These are phyloP conservation scores for Dicerorhinus sumatrensis DNA, from an alignment of 2,113 vertebrate species.

Conservation along the genomic window DNA sequence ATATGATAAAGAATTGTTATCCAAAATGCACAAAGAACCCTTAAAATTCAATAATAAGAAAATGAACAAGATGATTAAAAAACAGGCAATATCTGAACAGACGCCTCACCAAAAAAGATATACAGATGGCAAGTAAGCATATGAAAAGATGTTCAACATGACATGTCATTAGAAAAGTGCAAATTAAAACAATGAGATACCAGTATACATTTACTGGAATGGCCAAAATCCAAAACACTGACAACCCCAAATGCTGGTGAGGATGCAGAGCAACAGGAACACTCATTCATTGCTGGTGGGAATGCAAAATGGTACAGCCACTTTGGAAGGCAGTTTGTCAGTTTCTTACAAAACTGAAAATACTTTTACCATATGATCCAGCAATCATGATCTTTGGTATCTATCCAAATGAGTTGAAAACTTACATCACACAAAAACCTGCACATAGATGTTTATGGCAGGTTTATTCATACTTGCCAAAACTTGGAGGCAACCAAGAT, in stretches of 20 bases:
- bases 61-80: not conserved
- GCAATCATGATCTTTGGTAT: not conserved
- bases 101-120: not conserved
- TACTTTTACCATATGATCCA: not conserved
- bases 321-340: not conserved
- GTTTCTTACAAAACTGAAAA: conserved; percentile 4
- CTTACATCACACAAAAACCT: not conserved
- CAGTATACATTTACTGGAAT: not conserved
- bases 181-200: not conserved
- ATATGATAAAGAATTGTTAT: not conserved
- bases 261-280: not conserved
- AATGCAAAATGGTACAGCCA: not conserved
- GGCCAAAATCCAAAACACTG: not conserved
- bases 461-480: not conserved
- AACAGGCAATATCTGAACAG: not conserved
- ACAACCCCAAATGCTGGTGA: not conserved
- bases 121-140: not conserved
- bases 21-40: not conserved
- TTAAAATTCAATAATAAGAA: conserved; percentile 19
- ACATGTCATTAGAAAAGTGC: not conserved
- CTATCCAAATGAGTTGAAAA: not conserved
- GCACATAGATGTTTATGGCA: not conserved
- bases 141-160: not conserved
- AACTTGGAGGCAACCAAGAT: not conserved
- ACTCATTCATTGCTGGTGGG: not conserved